phyloP scores from a whole-genome alignment of 2,113 vertebrate genomes.

The Mandrillus leucophaeus region DNA sequence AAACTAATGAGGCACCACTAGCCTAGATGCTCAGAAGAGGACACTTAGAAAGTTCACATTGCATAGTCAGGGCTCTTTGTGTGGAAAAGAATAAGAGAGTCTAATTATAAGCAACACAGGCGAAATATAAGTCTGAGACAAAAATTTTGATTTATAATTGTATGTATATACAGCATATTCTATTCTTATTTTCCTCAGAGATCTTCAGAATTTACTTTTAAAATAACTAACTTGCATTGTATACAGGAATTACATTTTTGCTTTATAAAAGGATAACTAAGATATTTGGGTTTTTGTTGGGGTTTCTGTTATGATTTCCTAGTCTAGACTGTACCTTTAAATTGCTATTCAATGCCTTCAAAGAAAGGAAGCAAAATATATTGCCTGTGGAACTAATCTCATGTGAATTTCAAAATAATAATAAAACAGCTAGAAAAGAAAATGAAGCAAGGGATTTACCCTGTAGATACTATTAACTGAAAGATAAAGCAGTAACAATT shows the following conservation, averaged over 20 bases:
- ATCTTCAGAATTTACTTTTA: background rate
- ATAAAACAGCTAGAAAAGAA: background rate
- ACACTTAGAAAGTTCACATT: background rate
- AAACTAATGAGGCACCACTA: background rate
- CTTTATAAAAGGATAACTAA: background rate
- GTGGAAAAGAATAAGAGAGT: background rate
- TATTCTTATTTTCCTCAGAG: background rate
- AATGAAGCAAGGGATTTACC: background rate
- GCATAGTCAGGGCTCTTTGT: background rate
- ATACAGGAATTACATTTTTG: background rate
- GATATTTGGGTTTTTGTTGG: background rate
- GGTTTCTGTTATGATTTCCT: background rate
- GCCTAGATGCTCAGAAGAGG: background rate
- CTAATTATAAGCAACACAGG: background rate
- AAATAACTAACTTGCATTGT: background rate
- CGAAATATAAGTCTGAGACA: background rate
- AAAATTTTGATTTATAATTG: background rate
- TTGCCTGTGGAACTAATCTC: background rate
- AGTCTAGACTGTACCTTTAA: background rate
- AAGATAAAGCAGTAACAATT: background rate
- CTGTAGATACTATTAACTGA: background rate
- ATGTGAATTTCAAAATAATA: background rate
- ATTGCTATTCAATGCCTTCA: background rate
- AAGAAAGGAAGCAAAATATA: background rate
- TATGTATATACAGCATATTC: background rate